Evolutionary conservation across 2,888 invertebrate genomes (phyloP), one percentile per base, ranked within the genome.

Genomic region (Euphydryas editha): DNA sequence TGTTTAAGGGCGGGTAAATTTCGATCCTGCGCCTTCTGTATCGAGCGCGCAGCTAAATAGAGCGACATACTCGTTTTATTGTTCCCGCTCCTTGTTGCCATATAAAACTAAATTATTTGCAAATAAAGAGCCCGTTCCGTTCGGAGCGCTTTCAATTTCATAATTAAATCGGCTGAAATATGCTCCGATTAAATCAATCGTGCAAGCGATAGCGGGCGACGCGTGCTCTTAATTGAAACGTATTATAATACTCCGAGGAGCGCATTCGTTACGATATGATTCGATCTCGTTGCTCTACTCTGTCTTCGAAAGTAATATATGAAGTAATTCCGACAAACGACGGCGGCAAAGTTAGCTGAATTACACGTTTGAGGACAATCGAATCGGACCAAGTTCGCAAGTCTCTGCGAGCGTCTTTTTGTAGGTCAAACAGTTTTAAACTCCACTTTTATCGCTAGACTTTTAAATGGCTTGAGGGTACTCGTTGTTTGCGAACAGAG

Each of bases 391-490:
- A 54, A 66, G 62, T 66, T 39, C 39, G 18, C 17, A 37, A 59
- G 18, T 59, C 54, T 10, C 54, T 36, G 36, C 54, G 54, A 36
- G 49, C 49, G n/a, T 5, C 2, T 51, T 62, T 78, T 82, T 84
- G 77, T 77, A 76, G 81, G 79, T 78, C 81, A 81, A 85, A 84
- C 79, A 77, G 71, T 79, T 82, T 76, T 75, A 78, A 83, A 82
- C 76, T 78, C 74, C 78, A 81, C 79, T 83, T 78, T 74, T 73
- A 74, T 76, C 68, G 76, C 78, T 77, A 76, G 75, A 84, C 77
- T 81, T 83, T 79, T 81, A 84, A 85, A 82, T 82, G 81, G 81
- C 78, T 81, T 79, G 73, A 83, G 82, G 78, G 82, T 80, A 76
- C 71, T 74, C 72, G 74, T 77, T 78, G 76, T 78, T 79, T 76